A percentile compares a stretch with the other conserved stretches of the same genome.
These are phyloP conservation scores for Luperina testacea DNA, from an alignment of 2,888 invertebrate species.

Conservation along the genomic window DNA sequence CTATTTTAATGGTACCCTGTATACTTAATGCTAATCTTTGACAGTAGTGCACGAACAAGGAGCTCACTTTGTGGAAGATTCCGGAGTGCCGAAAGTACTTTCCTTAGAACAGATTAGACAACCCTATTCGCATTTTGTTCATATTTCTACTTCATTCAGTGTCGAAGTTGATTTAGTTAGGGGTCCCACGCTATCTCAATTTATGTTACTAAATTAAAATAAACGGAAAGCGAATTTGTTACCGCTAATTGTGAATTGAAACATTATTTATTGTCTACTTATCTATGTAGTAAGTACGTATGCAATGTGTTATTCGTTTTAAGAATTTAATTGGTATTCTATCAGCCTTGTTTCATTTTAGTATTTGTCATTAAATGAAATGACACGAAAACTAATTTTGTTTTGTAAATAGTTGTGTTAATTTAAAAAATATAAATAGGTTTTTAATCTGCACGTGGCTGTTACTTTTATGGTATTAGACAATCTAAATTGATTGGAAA, in stretches of 20 bases:
- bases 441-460: neutral
- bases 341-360: neutral
- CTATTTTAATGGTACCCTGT: too few species aligned
- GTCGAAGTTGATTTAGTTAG: slow-evolving; percentile 58
- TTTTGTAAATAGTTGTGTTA: neutral
- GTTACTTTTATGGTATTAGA: neutral
- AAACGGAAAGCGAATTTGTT: slow-evolving; percentile 45
- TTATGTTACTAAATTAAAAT: slow-evolving; percentile 58
- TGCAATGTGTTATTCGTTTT: slow-evolving; percentile 6
- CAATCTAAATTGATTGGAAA: slow-evolving; percentile 13
- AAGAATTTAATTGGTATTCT: neutral
- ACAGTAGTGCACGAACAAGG: neutral
- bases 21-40: neutral
- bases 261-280: slow-evolving; percentile 27
- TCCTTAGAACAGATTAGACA: slow-evolving; percentile 18
- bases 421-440: neutral
- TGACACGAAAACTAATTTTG: neutral
- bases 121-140: slow-evolving; percentile 41
- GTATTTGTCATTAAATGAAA: neutral
- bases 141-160: slow-evolving; percentile 44
- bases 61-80: neutral
- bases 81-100: neutral
- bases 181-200: slow-evolving; percentile 62
- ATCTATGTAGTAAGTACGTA: slow-evolving; percentile 6
- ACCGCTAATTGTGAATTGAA: slow-evolving; percentile 48